Percentiles rank a stretch among this genome's conserved stretches.
phyloP scores from a whole-genome alignment of 2,888 invertebrate species.

The Bombylius major region DNA sequence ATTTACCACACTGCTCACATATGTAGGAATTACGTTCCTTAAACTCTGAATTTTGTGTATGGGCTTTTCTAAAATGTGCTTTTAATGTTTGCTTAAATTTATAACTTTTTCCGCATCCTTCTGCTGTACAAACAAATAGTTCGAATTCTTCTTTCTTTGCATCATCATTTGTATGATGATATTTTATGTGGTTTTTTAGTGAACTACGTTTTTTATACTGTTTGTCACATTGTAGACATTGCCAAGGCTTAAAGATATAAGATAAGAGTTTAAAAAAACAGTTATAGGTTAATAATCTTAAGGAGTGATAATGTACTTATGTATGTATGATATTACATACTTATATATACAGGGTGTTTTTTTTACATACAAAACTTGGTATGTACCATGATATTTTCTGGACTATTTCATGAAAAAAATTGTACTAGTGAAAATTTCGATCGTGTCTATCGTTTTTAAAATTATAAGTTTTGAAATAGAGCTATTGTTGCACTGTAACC shows the following conservation, averaged over 20 bases:
- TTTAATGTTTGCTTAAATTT: slow-evolving; percentile 6
- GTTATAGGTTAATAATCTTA: too few relatives aligned
- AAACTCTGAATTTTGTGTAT: background rate
- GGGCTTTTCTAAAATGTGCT: slow-evolving; percentile 3
- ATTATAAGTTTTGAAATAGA: too few relatives aligned
- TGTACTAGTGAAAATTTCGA: too few relatives aligned
- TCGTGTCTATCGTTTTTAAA: too few relatives aligned
- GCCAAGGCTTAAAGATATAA: slow-evolving; percentile 2
- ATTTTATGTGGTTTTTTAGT: background rate
- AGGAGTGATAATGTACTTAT: too few relatives aligned
- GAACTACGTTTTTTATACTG: background rate
- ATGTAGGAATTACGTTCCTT: background rate
- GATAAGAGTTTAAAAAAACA: too few relatives aligned
- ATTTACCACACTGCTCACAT: slow-evolving; percentile 10
- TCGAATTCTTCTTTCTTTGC: background rate
- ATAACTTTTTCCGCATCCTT: slow-evolving; percentile 10
- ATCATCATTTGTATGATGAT: background rate
- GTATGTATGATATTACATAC: too few relatives aligned
- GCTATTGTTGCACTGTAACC: too few relatives aligned
- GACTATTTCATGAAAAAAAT: too few relatives aligned
- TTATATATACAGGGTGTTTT: too few relatives aligned
- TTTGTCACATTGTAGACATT: slow-evolving; percentile 2
- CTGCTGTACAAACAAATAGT: background rate
- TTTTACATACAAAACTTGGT: too few relatives aligned
- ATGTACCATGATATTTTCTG: too few relatives aligned